Conservation (phyloP, 2,888 invertebrate genomes). For the Agriopis leucophaearia region DNA sequence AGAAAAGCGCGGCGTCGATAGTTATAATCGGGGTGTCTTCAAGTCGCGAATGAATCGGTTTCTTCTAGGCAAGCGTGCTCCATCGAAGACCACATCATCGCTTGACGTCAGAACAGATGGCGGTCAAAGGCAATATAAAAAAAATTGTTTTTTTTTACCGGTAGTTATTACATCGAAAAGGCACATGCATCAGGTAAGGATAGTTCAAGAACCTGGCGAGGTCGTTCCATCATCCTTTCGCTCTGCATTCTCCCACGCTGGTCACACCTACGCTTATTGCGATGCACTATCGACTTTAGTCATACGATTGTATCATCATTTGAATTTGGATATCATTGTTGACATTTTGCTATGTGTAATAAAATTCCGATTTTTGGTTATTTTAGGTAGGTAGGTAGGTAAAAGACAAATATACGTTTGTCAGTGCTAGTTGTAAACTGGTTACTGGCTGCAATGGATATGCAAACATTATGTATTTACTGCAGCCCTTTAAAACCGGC, state of each 20-base stretch:
- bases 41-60: too few relatives aligned
- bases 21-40: too few relatives aligned
- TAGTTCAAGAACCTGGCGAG: slow-evolving; percentile 35
- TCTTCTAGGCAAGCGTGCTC: too few relatives aligned
- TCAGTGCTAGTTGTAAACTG: too few relatives aligned
- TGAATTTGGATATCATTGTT: neutral
- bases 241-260: slow-evolving; percentile 39
- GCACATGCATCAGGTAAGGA: neutral
- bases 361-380: neutral
- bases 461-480: too few relatives aligned
- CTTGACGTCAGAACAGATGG: too few relatives aligned
- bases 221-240: slow-evolving; percentile 25
- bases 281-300: slow-evolving; percentile 26
- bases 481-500: too few relatives aligned
- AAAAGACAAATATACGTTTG: too few relatives aligned
- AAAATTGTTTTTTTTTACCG: neutral
- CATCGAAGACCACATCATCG: too few relatives aligned
- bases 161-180: neutral
- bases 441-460: too few relatives aligned
- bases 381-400: neutral
- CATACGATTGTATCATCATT: slow-evolving; percentile 19
- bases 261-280: slow-evolving; percentile 28
- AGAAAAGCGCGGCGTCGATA: neutral
- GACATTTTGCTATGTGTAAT: neutral
- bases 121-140: too few relatives aligned